phyloP scores from a whole-genome alignment of 2,888 invertebrate species.

The Philereme transversata region DNA sequence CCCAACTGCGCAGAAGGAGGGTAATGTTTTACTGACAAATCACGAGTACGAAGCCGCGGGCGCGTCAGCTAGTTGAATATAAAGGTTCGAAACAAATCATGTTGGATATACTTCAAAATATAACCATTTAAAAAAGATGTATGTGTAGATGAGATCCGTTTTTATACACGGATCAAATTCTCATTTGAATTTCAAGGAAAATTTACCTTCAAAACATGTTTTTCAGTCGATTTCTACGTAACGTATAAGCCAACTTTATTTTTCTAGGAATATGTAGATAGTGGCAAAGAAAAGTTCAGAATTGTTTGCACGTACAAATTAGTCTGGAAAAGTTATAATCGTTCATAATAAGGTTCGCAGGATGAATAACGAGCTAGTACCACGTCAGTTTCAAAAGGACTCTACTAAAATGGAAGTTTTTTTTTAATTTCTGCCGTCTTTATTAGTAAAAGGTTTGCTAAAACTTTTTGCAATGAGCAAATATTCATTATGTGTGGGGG shows the following conservation, averaged over 20 bases:
- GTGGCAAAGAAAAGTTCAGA: not conserved
- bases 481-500: not conserved
- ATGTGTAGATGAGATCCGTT: too few species aligned
- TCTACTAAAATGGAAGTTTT: too few species aligned
- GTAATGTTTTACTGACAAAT: too few species aligned
- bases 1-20: too few species aligned
- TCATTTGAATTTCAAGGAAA: too few species aligned
- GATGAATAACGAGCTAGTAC: slow-evolving; percentile 5
- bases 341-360: slow-evolving; percentile 6
- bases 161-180: too few species aligned
- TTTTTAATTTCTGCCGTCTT: slow-evolving; percentile 1
- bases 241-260: not conserved
- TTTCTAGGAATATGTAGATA: not conserved
- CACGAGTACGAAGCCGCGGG: too few species aligned
- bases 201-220: not conserved
- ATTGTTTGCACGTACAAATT: slow-evolving; percentile 3
- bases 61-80: too few species aligned
- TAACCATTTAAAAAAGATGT: too few species aligned
- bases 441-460: slow-evolving; percentile 1
- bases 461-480: slow-evolving; percentile 4
- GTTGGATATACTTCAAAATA: too few species aligned
- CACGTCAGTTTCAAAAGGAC: not conserved
- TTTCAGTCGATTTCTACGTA: not conserved
- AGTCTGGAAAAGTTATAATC: slow-evolving; percentile 3
- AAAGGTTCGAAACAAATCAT: too few species aligned